These are phyloP conservation scores for Trichogramma pretiosum DNA, from an alignment of 1,140 invertebrate genomes.

Conservation along the genomic window DNA sequence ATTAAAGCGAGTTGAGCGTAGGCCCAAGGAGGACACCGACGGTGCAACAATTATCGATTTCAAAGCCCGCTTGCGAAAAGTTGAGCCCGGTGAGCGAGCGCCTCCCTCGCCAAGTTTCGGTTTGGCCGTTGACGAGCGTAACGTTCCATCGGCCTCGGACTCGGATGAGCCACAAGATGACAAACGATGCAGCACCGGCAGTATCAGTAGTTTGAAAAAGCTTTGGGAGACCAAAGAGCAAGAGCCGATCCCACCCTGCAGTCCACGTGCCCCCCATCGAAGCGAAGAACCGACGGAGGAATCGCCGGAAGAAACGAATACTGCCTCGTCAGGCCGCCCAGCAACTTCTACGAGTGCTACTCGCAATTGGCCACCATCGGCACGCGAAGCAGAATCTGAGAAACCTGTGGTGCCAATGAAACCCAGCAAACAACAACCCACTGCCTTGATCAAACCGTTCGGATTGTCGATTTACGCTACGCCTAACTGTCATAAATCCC, in stretches of 20 bases:
- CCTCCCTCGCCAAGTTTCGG: conserved; percentile 13
- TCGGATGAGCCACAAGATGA: conserved; percentile 64
- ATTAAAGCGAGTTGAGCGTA: conserved; percentile 60
- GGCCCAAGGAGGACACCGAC: conserved; percentile 47
- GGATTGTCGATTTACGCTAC: conserved; percentile 50
- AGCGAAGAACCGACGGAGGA: conserved; percentile 37
- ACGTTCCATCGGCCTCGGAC: conserved; percentile 32
- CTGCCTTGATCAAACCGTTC: conserved; percentile 44
- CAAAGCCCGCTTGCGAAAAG: conserved; percentile 75
- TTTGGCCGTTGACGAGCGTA: conserved; percentile 14
- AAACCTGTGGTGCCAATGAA: conserved; percentile 63
- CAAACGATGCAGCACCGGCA: conserved; percentile 84
- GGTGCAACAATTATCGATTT: conserved; percentile 68
- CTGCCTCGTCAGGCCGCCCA: conserved; percentile 37
- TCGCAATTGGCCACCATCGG: conserved; percentile 47
- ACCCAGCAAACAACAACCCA: conserved; percentile 45
- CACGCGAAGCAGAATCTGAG: conserved; percentile 40
- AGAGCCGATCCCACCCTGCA: conserved; percentile 38
- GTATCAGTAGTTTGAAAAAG: conserved; percentile 86
- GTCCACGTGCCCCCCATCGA: conserved; percentile 50
- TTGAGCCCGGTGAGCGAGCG: conserved; percentile 50
- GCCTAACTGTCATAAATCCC: conserved; percentile 39
- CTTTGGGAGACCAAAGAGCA: conserved; percentile 74
- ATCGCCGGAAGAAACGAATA: conserved; percentile 45
- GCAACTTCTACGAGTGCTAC: conserved; percentile 45